Evolutionary conservation across 2,888 invertebrate genomes (phyloP), one percentile per base, ranked within the genome.

Genomic region (Sympetrum striolatum): DNA sequence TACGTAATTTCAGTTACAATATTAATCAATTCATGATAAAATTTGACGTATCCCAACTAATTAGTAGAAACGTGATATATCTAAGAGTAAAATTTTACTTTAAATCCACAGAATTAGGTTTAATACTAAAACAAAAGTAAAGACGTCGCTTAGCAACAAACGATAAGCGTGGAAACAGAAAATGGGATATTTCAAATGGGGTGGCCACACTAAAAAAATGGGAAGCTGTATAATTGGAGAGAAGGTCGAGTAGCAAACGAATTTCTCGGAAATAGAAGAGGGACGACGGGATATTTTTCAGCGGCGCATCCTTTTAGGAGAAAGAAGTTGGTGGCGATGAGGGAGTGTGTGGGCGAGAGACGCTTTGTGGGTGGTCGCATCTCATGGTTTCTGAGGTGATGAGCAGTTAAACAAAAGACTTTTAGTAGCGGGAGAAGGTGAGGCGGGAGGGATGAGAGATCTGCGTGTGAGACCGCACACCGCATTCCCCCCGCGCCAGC

Each of bases 381-480:
- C 60, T 86, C 86, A 86, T 86, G 86, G 86, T 86, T 86, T 86
- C 86, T 86, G 86, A 86, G 86, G 86, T 86, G 86, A 86, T 64
- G 86, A 86, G 86, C 86, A 86, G 86, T 86, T 86, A 86, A 86
- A 86, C 86, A 86, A 86, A 86, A 86, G 86, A 86, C 86, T 86
- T 60, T 35, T 12, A 39, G 86, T 37, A 18, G 82, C 53, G 25
- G 48, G 31, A 58, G 25, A 35, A 60, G 86, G 86, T 60, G 58
- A 31, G 37, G 25, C 22, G 86, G 60, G 37, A 15, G 22, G 60
- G 60, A 12, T 3, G 25, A 31, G 58, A 15, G 35, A n/a, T 37
- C 37, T 31, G 58, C 12, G 58, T 64, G 86, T 37, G 35, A n/a
- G 86, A 86, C 86, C 86, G 86, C 86, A 86, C 8, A 35, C 37